A percentile compares a stretch with the other conserved stretches of the same genome.
Evolutionary conservation across 1,140 invertebrate genomes (phyloP).

Genomic region (Eubasilissa regina): DNA sequence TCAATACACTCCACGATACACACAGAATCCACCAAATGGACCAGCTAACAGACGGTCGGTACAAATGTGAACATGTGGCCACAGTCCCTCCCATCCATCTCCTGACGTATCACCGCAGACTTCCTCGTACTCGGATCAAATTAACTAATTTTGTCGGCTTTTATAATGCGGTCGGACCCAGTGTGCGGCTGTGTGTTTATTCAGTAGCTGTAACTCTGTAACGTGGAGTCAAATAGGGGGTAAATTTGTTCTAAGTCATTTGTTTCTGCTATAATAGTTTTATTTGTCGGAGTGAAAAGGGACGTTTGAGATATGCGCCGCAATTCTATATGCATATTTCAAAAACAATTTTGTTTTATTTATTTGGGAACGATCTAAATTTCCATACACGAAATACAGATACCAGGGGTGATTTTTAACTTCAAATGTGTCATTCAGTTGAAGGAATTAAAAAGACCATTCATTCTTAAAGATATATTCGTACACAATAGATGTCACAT

Average conservation of each 20-base stretch:
- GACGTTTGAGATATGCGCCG: constrained; percentile 30
- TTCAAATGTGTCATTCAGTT: too few species aligned
- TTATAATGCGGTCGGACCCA: constrained; percentile 34
- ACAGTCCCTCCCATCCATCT: constrained; percentile 23
- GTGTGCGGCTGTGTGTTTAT: constrained; percentile 50
- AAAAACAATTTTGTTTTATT: background rate
- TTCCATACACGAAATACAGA: too few species aligned
- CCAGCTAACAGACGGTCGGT: constrained; percentile 32
- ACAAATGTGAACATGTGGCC: constrained; percentile 57
- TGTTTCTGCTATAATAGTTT: constrained; percentile 56
- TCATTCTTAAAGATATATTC: too few species aligned
- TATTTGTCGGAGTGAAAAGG: constrained; percentile 51
- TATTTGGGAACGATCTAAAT: too few species aligned
- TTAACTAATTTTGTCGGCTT: constrained; percentile 58
- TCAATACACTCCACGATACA: background rate
- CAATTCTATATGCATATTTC: background rate
- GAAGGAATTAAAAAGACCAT: too few species aligned
- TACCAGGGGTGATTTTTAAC: too few species aligned
- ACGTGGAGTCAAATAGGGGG: constrained; percentile 55
- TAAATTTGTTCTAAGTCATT: constrained; percentile 60
- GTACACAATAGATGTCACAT: too few species aligned
- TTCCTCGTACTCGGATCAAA: constrained; percentile 51
- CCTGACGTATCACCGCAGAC: constrained; percentile 47
- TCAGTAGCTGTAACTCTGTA: constrained; percentile 52
- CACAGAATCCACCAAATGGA: constrained; percentile 12